Base-by-base conservation (phyloP, 2,888 invertebrate genomes). In the Pollenia labialis region DNA sequence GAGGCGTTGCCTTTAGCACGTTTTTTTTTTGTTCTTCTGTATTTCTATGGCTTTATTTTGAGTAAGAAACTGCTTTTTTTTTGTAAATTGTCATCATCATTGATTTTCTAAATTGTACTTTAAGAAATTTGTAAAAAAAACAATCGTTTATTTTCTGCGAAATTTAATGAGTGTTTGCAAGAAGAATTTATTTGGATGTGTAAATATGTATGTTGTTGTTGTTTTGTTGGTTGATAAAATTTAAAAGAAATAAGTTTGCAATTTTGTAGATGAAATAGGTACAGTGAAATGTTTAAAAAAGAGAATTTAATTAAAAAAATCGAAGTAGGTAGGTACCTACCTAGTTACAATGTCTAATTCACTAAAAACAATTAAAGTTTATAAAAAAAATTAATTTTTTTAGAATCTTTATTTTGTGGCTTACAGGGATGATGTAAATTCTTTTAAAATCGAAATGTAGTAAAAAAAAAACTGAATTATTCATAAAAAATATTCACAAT, bases 1-100 rank as follows among this genome's bases (percentile, higher is more conserved):
- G 86, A 84, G 88, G 88, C 88, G 88, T 86, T 86, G 68, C 81
- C 85, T 64, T 85, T 85, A 71, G 60, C 76, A 86, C 80, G 18
- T 52, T 75, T 75, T 32, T 16, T 46, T 72, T 50, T 16, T 69
- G 1, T 46, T 3, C 40, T 18, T 42, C 56, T 62, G 40, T 54
- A 52, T 75, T 82, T 44, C 66, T 58, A 44, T 42, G 66, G 54
- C n/a, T 74, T 81, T 60, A 14, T 23, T 52, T 81, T 58, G 50
- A 56, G 58, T 42, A 72, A 56, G 52, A 18, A 66, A 58, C 50
- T 23, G 32, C 3, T 54, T 72, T 1, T 62, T 62, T 18, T 80
- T 71, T 80, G 52, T 16, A 11, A 12, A 80, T 48, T 72, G 18
- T 64, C 52, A 66, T 66, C 64, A 18, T 46, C 56, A 74, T 81